Conservation (phyloP, 2,113 vertebrate genomes). For the Halichoeres trimaculatus region DNA sequence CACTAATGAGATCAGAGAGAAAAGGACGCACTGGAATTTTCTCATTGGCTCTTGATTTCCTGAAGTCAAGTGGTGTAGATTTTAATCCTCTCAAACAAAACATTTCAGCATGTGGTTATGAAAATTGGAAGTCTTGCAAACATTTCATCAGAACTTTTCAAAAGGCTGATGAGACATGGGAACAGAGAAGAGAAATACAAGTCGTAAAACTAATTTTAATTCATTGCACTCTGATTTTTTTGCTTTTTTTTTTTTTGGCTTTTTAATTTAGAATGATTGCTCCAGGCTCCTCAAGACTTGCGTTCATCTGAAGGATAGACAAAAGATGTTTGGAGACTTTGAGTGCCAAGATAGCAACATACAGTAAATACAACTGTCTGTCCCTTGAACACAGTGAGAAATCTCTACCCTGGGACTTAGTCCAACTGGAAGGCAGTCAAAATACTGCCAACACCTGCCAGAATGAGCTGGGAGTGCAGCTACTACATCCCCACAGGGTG, state of each 20-base stretch:
- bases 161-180: background rate
- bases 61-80: constrained; percentile 18
- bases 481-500: constrained; percentile 31
- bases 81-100: constrained; percentile 46
- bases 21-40: constrained; percentile 48
- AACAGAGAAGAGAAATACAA: background rate
- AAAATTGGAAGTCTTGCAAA: constrained; percentile 14
- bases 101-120: constrained; percentile 1
- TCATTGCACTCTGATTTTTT: background rate
- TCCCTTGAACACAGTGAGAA: constrained; percentile 38
- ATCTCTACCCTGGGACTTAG: constrained; percentile 47
- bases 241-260: background rate
- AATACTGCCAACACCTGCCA: constrained; percentile 57
- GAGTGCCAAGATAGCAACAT: constrained; percentile 29
- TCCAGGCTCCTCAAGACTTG: background rate
- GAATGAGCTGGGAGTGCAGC: constrained; percentile 29
- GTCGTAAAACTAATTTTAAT: background rate
- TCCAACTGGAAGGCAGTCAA: constrained; percentile 67
- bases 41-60: constrained; percentile 37
- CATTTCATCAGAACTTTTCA: constrained; percentile 5
- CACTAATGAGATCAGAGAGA: constrained; percentile 47
- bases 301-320: constrained; percentile 6
- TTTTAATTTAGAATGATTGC: background rate
- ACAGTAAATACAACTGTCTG: constrained; percentile 56
- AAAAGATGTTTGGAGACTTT: constrained; percentile 34